A percentile compares a stretch with the other conserved stretches of the same genome.
Conservation (phyloP, 2,888 invertebrate species). For the Hyposoter dolosus region DNA sequence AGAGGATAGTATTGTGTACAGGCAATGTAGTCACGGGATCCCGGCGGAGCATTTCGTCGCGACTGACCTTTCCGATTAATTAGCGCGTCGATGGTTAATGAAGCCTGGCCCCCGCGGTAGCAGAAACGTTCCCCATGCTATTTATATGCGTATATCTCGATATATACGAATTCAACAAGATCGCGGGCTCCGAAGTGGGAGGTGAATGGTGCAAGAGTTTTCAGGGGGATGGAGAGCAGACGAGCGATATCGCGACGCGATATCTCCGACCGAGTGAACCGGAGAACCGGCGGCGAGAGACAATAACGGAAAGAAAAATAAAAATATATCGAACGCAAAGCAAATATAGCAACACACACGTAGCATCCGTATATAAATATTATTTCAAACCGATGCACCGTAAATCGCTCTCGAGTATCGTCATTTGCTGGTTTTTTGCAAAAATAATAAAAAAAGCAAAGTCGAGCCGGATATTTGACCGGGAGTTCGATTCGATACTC, state of each 20-base stretch:
- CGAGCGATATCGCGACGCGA: conserved; percentile 78
- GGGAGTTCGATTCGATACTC: conserved; percentile 43
- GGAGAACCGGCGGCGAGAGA: conserved; percentile 62
- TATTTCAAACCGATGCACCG: background rate
- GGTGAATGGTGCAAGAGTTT: conserved; percentile 41
- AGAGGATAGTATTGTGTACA: conserved; percentile 18
- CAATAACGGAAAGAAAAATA: conserved; percentile 54
- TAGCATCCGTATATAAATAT: conserved; percentile 9
- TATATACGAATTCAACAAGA: conserved; percentile 37
- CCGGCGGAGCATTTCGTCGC: conserved; percentile 69
- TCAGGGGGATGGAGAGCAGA: conserved; percentile 43
- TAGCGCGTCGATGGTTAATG: conserved; percentile 78
- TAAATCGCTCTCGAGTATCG: background rate
- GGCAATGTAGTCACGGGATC: conserved; percentile 44
- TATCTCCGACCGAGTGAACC: conserved; percentile 70
- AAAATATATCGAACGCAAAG: conserved; percentile 44
- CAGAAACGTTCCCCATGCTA: conserved; percentile 23
- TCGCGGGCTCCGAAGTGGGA: conserved; percentile 34
- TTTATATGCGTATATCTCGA: background rate
- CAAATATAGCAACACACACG: conserved; percentile 26
- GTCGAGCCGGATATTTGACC: conserved; percentile 21
- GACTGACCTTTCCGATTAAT: conserved; percentile 76
- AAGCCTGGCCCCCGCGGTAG: conserved; percentile 71
- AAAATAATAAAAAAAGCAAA: conserved; percentile 8
- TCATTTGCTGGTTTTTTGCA: background rate